Evolutionary conservation across 2,888 invertebrate genomes (phyloP).

Genomic region (Melanotus villosus): DNA sequence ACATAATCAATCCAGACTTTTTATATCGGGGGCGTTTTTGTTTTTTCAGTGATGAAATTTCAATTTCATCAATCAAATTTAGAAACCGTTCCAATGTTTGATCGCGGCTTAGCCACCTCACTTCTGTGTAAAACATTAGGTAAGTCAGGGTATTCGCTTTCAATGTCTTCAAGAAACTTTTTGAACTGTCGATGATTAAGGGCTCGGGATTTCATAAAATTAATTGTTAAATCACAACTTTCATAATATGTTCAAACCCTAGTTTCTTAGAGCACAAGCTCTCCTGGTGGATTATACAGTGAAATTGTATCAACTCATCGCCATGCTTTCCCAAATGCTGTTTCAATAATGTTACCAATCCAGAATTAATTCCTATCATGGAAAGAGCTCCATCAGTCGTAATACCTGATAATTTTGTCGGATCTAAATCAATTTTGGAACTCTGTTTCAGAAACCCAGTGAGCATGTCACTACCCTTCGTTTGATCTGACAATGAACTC

Average conservation of each 20-base stretch:
- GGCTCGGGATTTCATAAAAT: constrained; percentile 28
- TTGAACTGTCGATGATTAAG: no score
- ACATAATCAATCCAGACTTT: background rate
- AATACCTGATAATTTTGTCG: background rate
- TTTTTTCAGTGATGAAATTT: constrained; percentile 8
- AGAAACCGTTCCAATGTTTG: constrained; percentile 13
- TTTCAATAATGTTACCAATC: constrained; percentile 23
- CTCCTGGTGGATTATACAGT: constrained; percentile 25
- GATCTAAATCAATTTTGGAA: background rate
- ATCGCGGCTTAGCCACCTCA: constrained; percentile 10
- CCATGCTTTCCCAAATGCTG: background rate
- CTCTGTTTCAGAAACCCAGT: background rate
- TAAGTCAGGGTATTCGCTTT: background rate
- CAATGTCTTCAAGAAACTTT: constrained; percentile 7
- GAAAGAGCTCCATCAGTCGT: constrained; percentile 13
- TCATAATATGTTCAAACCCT: background rate
- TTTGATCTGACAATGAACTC: constrained; percentile 22
- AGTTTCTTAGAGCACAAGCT: background rate
- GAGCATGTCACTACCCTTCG: constrained; percentile 21
- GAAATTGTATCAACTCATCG: constrained; percentile 7
- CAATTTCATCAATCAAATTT: constrained; percentile 23
- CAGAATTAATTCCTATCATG: constrained; percentile 16
- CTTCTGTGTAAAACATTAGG: constrained; percentile 13
- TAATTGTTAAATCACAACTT: background rate
- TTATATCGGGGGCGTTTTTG: background rate